Percentiles rank a stretch among this genome's conserved stretches.
These are phyloP conservation scores for Phoxinus dragarum DNA, from an alignment of 2,797 vertebrate species.

Conservation along the genomic window DNA sequence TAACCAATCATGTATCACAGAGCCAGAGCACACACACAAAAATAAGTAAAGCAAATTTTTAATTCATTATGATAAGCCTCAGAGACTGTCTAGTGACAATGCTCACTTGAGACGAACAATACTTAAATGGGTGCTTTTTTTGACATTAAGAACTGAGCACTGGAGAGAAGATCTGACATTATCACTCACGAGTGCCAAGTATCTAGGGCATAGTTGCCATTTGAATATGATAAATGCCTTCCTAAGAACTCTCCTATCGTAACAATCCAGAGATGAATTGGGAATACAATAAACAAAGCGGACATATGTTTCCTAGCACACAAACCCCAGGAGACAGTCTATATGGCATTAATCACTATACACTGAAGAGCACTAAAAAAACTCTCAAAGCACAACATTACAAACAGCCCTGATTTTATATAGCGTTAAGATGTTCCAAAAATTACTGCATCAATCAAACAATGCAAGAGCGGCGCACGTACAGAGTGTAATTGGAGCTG, in stretches of 20 bases:
- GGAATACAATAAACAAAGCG: conserved; percentile 54
- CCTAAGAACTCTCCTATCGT: conserved; percentile 52
- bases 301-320: conserved; percentile 54
- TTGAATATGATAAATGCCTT: conserved; percentile 59
- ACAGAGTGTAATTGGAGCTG: conserved; percentile 64
- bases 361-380: conserved; percentile 33
- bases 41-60: background rate
- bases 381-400: conserved; percentile 30
- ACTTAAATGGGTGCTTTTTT: conserved; percentile 19
- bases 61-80: background rate
- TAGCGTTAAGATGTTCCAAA: conserved; percentile 10
- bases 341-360: conserved; percentile 46
- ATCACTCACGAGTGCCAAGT: conserved; percentile 41
- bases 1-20: background rate
- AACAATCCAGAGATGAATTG: conserved; percentile 48
- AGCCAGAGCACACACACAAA: background rate
- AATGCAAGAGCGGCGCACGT: conserved; percentile 1
- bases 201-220: conserved; percentile 54
- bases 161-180: conserved; percentile 40
- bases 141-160: conserved; percentile 42
- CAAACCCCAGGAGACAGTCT: conserved; percentile 49
- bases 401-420: conserved; percentile 17
- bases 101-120: conserved; percentile 14
- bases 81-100: background rate
- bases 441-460: conserved; percentile 18